Conservation (phyloP, 2,113 vertebrate genomes). For the Cyprinodon variegatus region DNA sequence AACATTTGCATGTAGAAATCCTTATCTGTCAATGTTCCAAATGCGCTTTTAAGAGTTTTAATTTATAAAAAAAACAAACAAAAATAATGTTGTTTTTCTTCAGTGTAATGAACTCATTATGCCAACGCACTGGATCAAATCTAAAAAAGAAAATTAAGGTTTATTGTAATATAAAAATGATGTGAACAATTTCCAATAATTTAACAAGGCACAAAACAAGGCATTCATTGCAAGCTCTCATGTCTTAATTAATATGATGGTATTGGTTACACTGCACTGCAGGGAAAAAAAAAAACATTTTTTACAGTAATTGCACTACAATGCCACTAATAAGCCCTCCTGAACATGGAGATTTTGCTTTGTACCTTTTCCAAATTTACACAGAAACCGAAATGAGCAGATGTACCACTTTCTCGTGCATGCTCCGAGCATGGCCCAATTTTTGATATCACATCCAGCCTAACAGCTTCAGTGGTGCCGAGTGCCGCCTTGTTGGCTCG, state of each 20-base stretch:
- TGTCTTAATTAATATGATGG: background rate
- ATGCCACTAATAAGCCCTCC: background rate
- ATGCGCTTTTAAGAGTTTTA: background rate
- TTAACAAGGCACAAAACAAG: background rate
- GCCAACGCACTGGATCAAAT: background rate
- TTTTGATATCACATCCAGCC: background rate
- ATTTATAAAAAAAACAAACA: background rate
- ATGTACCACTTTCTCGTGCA: no score
- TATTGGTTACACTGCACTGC: background rate
- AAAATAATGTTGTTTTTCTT: background rate
- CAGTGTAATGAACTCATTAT: background rate
- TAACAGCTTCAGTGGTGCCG: background rate
- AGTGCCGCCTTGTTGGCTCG: no score
- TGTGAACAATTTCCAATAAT: background rate
- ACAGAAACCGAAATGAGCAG: background rate
- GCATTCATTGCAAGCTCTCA: background rate
- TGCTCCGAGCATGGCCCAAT: background rate
- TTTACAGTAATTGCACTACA: background rate
- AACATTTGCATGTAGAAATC: no score
- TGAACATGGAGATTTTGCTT: background rate
- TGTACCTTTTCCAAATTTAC: background rate
- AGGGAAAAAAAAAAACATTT: background rate
- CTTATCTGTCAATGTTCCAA: no score
- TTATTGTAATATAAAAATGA: background rate
- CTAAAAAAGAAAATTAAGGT: background rate